Evolutionary conservation across 2,888 invertebrate species (phyloP).

Genomic region (Acholoe squamosa): DNA sequence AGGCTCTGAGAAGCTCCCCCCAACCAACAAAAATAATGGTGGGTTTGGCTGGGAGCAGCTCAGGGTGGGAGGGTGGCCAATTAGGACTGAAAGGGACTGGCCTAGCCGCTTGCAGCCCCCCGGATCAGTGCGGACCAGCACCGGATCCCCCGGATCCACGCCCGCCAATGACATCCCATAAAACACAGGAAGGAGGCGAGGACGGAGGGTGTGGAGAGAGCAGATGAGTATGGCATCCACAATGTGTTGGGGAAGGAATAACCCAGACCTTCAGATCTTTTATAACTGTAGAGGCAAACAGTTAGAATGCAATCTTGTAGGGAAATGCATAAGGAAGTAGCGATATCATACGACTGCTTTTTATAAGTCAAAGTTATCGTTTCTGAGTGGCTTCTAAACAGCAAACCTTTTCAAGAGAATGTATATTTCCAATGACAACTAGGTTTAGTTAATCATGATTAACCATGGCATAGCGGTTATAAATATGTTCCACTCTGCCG

Average conservation of each 20-base stretch:
- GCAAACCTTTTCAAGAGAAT: too few species aligned
- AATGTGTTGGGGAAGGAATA: too few species aligned
- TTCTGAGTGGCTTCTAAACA: too few species aligned
- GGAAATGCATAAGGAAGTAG: neutral
- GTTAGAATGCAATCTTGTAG: too few species aligned
- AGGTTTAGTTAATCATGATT: too few species aligned
- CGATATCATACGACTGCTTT: too few species aligned
- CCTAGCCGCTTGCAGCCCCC: neutral
- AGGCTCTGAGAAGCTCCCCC: neutral
- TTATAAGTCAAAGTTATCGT: too few species aligned
- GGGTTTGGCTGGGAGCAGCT: neutral
- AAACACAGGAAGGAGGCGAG: constrained; percentile 5
- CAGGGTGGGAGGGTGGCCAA: constrained; percentile 14
- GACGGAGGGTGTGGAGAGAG: neutral
- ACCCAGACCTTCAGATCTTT: too few species aligned
- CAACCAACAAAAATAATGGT: neutral
- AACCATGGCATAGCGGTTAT: too few species aligned
- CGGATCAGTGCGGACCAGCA: neutral
- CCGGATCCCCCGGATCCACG: constrained; percentile 42
- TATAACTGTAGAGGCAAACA: too few species aligned
- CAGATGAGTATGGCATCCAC: neutral
- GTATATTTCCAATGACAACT: too few species aligned
- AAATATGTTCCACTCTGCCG: too few species aligned
- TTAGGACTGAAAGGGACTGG: constrained; percentile 41
- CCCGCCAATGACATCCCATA: constrained; percentile 32